These are phyloP conservation scores for Platichthys flesus DNA, from an alignment of 2,113 vertebrate genomes.

Conservation along the genomic window DNA sequence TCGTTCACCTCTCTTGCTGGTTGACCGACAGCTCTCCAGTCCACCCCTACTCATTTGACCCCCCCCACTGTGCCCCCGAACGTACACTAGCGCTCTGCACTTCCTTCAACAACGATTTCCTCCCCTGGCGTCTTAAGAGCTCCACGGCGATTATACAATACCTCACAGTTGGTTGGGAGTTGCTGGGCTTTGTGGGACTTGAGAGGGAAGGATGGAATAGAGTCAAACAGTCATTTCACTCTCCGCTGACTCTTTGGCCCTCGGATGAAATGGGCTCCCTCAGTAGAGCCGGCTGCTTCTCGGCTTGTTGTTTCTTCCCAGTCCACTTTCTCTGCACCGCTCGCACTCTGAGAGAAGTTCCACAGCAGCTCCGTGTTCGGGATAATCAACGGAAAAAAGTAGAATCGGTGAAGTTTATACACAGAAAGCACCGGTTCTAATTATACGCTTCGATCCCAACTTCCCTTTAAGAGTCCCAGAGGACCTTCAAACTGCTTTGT, in stretches of 20 bases:
- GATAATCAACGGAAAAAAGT: conserved; percentile 36
- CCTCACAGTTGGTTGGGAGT: conserved; percentile 68
- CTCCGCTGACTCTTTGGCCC: conserved; percentile 73
- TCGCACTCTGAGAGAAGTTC: conserved; percentile 15
- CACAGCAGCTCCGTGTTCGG: conserved; percentile 11
- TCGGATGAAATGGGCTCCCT: conserved; percentile 65
- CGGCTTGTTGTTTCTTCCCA: conserved; percentile 5
- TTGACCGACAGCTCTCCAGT: conserved; percentile 30
- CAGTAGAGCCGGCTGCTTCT: conserved; percentile 42
- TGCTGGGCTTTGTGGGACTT: conserved; percentile 71
- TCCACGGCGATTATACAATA: conserved; percentile 58
- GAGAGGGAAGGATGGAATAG: conserved; percentile 72
- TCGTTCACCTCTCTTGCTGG: background rate
- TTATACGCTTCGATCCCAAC: conserved; percentile 17
- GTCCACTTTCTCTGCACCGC: conserved; percentile 30
- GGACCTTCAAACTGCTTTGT: conserved; percentile 4
- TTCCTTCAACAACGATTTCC: conserved; percentile 70
- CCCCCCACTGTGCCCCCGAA: conserved; percentile 57
- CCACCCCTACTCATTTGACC: conserved; percentile 44
- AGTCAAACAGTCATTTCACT: conserved; percentile 79
- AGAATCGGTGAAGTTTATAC: conserved; percentile 3
- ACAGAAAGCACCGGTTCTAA: conserved; percentile 22
- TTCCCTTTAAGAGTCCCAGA: conserved; percentile 10
- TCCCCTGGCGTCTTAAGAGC: conserved; percentile 63
- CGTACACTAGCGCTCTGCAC: conserved; percentile 53